phyloP scores from a whole-genome alignment of 2,113 vertebrate genomes.

The Notothenia coriiceps region DNA sequence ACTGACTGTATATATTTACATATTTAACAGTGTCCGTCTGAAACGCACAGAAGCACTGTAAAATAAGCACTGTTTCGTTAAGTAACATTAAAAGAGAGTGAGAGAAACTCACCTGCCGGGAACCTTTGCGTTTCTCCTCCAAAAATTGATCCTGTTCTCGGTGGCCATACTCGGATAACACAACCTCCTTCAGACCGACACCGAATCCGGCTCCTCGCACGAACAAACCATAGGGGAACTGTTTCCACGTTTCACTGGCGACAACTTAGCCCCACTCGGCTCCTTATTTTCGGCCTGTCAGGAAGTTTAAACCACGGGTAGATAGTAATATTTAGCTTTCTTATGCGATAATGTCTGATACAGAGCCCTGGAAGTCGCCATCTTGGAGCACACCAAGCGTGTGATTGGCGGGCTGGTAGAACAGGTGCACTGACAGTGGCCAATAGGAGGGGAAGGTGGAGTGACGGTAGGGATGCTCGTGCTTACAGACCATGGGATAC shows the following conservation, averaged over 20 bases:
- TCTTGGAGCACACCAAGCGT: conserved; percentile 82
- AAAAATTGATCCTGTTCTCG: conserved; percentile 94
- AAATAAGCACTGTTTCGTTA: not conserved
- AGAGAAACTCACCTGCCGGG: conserved; percentile 90
- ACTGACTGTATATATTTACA: not conserved
- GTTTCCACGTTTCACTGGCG: conserved; percentile 17
- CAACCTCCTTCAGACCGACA: conserved; percentile 48
- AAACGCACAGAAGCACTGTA: not conserved
- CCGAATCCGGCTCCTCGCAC: conserved; percentile 28
- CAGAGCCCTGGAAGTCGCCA: conserved; percentile 85
- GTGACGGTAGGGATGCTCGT: conserved; percentile 28
- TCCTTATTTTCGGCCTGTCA: not conserved
- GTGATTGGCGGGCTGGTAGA: conserved; percentile 82
- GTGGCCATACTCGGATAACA: conserved; percentile 87
- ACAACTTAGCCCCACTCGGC: not conserved
- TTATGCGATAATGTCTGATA: conserved; percentile 41
- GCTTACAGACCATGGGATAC: not conserved
- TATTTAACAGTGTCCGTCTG: not conserved
- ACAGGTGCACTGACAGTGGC: conserved; percentile 70
- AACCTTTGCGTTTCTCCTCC: conserved; percentile 93
- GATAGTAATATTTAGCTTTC: conserved; percentile 25
- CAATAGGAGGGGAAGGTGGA: conserved; percentile 74
- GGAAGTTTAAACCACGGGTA: not conserved
- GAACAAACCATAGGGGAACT: conserved; percentile 34
- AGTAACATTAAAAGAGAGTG: not conserved